Base-by-base conservation (phyloP, 2,888 invertebrate species). In the Eugnorisma glareosa region DNA sequence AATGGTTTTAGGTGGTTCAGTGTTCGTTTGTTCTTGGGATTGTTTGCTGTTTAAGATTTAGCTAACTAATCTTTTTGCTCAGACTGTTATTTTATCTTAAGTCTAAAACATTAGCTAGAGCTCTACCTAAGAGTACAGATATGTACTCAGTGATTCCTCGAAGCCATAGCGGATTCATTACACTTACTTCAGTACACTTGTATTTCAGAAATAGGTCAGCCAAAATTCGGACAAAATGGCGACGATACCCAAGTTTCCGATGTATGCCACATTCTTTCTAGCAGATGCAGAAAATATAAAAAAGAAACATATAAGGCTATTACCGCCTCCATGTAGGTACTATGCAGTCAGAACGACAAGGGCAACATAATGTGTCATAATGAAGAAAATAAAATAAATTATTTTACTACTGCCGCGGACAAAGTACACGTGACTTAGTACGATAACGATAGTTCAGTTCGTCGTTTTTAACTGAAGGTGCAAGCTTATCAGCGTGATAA, bases 401-500 rank as follows among this genome's bases (percentile, higher is more conserved):
- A 69, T 51, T 67, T 61, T 24, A 51, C 40, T 45, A 31, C 15
- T 28, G 24, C 51, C 28, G 45, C 15, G 1, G 31, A 57, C 31
- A 40, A 59, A 28, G 13, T 75, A 59, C 59, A 77, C 67, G 61
- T 68, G 63, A 57, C 3, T 7, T 43, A 31, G 13, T 15, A 15
- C 24, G 35, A 59, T 54, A 63, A 18, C 43, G 59, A 51, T 40
- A 74, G 40, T 81, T 63, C 5, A n/a, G 15, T 57, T 48, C n/a
- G 6, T 35, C 43, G 43, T 35, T 67, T 74, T 79, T 51, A 24
- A 51, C 45, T 40, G 77, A 51, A 51, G 61, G 51, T 37, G 43
- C 48, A n/a, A 77, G 71, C 51, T 64, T 81, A 83, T 64, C 81
- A 66, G 21, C n/a, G 11, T 61, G 72, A 73, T 72, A 72, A 57